Percentiles rank a stretch among this genome's conserved stretches.
Conservation (phyloP, 2,113 vertebrate species). For the Electrona antarctica region DNA sequence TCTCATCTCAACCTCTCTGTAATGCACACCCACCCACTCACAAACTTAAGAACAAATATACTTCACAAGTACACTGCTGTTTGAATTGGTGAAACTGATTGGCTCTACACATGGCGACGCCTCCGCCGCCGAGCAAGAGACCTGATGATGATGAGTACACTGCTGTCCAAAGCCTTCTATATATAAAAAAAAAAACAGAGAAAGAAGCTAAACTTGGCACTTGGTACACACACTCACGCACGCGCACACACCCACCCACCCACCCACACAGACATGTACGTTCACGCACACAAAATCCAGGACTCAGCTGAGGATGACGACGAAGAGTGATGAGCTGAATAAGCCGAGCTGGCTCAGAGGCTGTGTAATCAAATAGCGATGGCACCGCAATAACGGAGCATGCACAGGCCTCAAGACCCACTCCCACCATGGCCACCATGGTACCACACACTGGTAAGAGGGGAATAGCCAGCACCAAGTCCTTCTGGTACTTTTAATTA, state of each 20-base stretch:
- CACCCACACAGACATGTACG: no score
- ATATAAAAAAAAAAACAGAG: neutral
- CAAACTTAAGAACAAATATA: conserved; percentile 2
- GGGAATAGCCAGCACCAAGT: no score
- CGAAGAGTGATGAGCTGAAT: conserved; percentile 59
- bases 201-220: neutral
- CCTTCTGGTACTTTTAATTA: no score
- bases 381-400: conserved; percentile 29
- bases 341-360: conserved; percentile 41
- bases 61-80: no score
- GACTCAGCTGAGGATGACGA: conserved; percentile 30
- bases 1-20: neutral
- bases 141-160: no score
- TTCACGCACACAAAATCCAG: conserved; percentile 13
- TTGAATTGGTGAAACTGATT: no score
- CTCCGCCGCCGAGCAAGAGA: no score
- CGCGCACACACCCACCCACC: neutral
- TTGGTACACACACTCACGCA: neutral
- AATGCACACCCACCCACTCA: neutral
- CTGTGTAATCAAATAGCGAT: conserved; percentile 57
- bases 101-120: no score
- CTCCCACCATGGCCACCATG: neutral
- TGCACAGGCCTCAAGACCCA: neutral
- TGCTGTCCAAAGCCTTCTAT: no score
- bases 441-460: no score